phyloP scores from a whole-genome alignment of 2,797 vertebrate genomes.

The Synaphobranchus kaupii region DNA sequence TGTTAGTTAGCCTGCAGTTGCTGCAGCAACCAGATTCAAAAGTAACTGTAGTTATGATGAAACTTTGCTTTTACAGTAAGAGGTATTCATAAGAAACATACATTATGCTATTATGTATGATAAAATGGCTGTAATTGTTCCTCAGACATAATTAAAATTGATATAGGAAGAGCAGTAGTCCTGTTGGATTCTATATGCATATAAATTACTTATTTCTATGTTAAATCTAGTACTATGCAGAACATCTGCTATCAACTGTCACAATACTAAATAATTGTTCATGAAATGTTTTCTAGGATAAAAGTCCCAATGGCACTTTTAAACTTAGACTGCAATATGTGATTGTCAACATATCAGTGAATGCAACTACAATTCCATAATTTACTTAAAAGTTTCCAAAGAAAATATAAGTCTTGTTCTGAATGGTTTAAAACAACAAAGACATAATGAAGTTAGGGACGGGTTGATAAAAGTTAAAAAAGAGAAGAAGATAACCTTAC shows the following conservation, averaged over 20 bases:
- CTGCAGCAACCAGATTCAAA: conserved; percentile 40
- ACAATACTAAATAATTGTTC: not conserved
- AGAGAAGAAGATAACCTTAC: not conserved
- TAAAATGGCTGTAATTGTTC: not conserved
- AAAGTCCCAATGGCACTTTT: not conserved
- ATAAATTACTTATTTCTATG: not conserved
- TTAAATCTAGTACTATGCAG: not conserved
- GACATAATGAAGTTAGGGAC: not conserved
- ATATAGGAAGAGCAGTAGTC: conserved; percentile 5
- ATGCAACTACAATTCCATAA: not conserved
- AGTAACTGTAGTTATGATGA: conserved; percentile 17
- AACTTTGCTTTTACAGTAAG: not conserved
- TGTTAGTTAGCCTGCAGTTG: conserved; percentile 31
- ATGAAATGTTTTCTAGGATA: not conserved
- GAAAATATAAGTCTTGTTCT: not conserved
- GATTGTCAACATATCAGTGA: not conserved
- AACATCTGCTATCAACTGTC: not conserved
- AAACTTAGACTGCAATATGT: not conserved
- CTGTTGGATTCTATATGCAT: conserved; percentile 7
- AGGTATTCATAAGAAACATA: not conserved
- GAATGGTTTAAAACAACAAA: not conserved
- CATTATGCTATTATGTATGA: not conserved
- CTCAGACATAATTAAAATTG: conserved; percentile 9
- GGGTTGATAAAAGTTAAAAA: not conserved
- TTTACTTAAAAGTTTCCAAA: not conserved